Evolutionary conservation across 2,797 vertebrate species (phyloP), one percentile per base, ranked within the genome.

Genomic region (Sus cebifrons): DNA sequence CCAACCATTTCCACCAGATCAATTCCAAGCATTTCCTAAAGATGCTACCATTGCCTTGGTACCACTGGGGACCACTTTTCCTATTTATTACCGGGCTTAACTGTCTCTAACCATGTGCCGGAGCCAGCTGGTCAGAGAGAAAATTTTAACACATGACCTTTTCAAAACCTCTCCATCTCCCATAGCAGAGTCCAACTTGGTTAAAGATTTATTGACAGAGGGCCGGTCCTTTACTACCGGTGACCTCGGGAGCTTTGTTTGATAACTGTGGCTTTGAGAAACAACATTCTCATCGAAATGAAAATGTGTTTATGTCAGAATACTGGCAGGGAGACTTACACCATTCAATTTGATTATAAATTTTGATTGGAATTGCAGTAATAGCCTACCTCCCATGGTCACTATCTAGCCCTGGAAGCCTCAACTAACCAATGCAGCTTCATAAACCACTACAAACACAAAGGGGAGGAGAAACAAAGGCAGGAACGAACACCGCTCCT

Each of bases 31-130:
- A 81, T 44, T 96, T 95, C 87, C 70, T 93, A 88, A 88, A 91
- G 94, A n/a, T 68, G 83, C 81, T 65, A 65, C 32, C 70, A 70
- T 92, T 84, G 58, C 36, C 83, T 74, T 79, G 81, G 44, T 49
- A 49, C 44, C 44, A 67, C 82, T 85, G 96, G 54, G n/a, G n/a
- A n/a, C 49, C 56, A 79, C 58, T 84, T 96, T 97, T 96, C 78
- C 89, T 81, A 27, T 60, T 71, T 10, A 94, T 44, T 40, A 67
- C 87, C 14, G 6, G 40, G 94, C 96, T 74, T 85, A 20, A 32
- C 49, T 94, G 79, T 90, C 95, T 97, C 86, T 86, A 0, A 65
- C 83, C 17, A 29, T 62, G 67, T 89, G 13, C 40, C 94, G 32
- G 44, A 83, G 67, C 73, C 95, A 96, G 25, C 86, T 97, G 77